Evolutionary conservation across 2,797 vertebrate species (phyloP).

Genomic region (Cheirogaleus major): DNA sequence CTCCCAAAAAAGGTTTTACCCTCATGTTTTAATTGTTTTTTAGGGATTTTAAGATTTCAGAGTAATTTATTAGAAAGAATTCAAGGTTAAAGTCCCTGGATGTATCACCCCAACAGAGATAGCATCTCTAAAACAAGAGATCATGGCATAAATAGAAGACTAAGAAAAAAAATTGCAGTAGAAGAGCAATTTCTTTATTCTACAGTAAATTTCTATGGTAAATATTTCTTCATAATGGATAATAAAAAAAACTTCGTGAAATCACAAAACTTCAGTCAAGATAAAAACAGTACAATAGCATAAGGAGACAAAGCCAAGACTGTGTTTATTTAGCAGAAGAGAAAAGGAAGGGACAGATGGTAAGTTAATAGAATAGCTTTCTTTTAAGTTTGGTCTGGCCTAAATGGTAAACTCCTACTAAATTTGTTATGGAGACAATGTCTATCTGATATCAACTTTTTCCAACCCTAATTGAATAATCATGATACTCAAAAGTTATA

Average conservation of each 20-base stretch:
- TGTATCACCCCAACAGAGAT: accelerated
- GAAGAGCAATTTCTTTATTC: not conserved
- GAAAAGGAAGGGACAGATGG: not conserved
- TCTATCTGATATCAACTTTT: not conserved
- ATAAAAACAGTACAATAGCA: not conserved
- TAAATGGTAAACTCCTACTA: not conserved
- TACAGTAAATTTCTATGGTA: not conserved
- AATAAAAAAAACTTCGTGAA: not conserved
- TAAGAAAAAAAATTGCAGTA: not conserved
- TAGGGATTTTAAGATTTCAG: not conserved
- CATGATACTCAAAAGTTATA: not conserved
- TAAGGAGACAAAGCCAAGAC: not conserved
- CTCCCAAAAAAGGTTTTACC: not conserved
- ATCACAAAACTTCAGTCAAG: not conserved
- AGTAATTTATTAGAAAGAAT: not conserved
- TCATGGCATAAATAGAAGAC: not conserved
- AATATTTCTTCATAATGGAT: not conserved
- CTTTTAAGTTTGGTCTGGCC: not conserved
- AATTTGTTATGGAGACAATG: not conserved
- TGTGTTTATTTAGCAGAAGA: not conserved
- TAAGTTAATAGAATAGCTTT: not conserved
- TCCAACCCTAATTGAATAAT: not conserved
- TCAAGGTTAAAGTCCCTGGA: not conserved
- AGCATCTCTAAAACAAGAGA: not conserved
- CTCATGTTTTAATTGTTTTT: not conserved